A percentile compares a stretch with the other conserved stretches of the same genome.
phyloP scores from a whole-genome alignment of 23 tunicate genomes.

The Diplosoma virens region DNA sequence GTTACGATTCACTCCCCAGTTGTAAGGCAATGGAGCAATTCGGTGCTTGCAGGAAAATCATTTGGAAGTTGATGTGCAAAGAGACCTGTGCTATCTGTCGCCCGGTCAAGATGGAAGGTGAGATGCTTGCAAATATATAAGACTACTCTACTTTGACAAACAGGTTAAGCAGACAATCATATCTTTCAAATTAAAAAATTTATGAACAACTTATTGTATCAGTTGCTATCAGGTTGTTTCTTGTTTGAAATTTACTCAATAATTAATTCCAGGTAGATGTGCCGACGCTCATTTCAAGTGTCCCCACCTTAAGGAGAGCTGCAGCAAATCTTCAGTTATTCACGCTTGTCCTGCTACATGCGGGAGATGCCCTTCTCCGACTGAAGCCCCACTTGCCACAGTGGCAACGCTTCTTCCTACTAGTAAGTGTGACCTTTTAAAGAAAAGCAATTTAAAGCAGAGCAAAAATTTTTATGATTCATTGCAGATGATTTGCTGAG shows the following conservation, averaged over 20 bases:
- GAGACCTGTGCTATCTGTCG: conserved; percentile 59
- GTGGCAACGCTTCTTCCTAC: background rate
- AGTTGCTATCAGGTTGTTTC: too few relatives aligned
- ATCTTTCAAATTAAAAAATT: too few relatives aligned
- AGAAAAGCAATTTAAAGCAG: background rate
- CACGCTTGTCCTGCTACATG: conserved; percentile 60
- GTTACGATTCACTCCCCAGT: conserved; percentile 18
- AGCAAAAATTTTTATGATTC: background rate
- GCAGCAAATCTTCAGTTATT: conserved; percentile 16
- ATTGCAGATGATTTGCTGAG: background rate
- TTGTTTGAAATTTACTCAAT: background rate
- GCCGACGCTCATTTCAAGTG: conserved; percentile 21
- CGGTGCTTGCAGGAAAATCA: conserved; percentile 34
- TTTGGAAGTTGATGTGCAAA: conserved; percentile 56
- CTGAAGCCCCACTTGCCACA: background rate
- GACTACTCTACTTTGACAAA: too few relatives aligned
- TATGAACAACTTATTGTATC: too few relatives aligned
- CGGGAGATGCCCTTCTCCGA: conserved; percentile 29
- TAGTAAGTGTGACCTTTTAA: background rate
- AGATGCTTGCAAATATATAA: too few relatives aligned
- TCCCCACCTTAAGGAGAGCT: background rate
- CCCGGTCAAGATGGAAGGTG: conserved; percentile 23
- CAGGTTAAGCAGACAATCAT: too few relatives aligned
- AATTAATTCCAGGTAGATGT: conserved; percentile 30
- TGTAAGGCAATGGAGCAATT: conserved; percentile 17